Conservation (phyloP, 2,797 vertebrate species). For the Peromyscus attwateri region DNA sequence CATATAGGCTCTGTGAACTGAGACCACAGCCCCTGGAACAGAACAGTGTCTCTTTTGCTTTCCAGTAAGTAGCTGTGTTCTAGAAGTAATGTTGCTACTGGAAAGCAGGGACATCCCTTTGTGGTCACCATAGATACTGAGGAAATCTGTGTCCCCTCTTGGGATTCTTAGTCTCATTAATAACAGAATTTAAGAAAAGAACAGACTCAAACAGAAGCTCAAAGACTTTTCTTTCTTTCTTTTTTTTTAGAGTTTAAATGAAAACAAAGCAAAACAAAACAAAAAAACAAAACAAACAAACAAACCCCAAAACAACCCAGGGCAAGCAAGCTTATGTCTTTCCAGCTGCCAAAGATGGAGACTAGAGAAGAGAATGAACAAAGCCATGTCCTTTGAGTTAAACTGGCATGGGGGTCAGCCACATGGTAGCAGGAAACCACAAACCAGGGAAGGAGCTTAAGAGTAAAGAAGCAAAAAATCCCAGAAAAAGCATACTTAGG, state of each 20-base stretch:
- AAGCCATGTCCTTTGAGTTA: neutral
- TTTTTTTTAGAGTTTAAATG: neutral
- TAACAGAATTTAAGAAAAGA: neutral
- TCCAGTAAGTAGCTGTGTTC: slow-evolving; percentile 35
- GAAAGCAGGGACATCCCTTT: neutral
- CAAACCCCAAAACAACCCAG: neutral
- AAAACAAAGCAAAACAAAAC: neutral
- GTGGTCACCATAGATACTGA: neutral
- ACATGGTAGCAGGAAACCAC: neutral
- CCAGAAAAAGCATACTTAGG: neutral
- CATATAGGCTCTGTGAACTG: neutral
- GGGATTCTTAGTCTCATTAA: neutral
- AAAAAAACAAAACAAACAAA: neutral
- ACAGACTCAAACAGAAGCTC: neutral
- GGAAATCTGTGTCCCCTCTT: neutral
- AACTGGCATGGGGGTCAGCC: neutral
- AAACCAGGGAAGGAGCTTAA: neutral
- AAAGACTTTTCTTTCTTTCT: neutral
- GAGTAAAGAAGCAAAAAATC: neutral
- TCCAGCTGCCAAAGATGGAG: neutral
- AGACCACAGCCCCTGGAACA: neutral
- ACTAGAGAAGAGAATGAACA: neutral
- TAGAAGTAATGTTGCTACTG: neutral
- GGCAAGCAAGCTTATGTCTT: neutral
- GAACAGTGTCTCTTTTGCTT: slow-evolving; percentile 1